phyloP scores from a whole-genome alignment of 2,888 invertebrate species.

The Theristus sp. region DNA sequence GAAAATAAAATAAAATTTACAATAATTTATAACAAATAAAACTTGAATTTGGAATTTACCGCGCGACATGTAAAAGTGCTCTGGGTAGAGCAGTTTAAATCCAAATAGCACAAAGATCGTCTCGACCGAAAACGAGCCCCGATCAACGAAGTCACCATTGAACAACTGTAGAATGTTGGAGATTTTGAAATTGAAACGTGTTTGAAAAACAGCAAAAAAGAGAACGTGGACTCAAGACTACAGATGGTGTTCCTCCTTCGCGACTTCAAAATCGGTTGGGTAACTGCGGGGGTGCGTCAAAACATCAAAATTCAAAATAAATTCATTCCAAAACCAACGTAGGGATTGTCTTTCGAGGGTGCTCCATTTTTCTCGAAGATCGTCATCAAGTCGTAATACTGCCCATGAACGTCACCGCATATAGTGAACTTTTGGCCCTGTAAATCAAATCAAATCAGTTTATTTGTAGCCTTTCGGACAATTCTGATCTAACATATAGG shows the following conservation, averaged over 20 bases:
- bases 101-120: slow-evolving; percentile 93
- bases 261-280: no score
- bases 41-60: slow-evolving; percentile 43
- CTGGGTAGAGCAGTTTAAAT: slow-evolving; percentile 81
- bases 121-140: slow-evolving; percentile 97
- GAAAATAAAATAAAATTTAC: not conserved
- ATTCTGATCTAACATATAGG: no score
- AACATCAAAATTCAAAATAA: no score
- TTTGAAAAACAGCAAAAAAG: not conserved
- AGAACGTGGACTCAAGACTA: no score
- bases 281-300: no score
- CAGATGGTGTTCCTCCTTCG: no score
- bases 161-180: slow-evolving; percentile 47
- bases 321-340: slow-evolving; percentile 56
- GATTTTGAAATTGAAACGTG: not conserved
- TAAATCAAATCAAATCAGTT: slow-evolving; percentile 8
- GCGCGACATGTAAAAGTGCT: slow-evolving; percentile 91
- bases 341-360: slow-evolving; percentile 83
- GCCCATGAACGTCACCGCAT: slow-evolving; percentile 96
- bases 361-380: slow-evolving; percentile 91
- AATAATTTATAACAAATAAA: not conserved
- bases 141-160: slow-evolving; percentile 97
- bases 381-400: slow-evolving; percentile 92
- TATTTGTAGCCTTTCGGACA: no score
- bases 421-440: slow-evolving; percentile 75